These are phyloP conservation scores for Hemibagrus guttatus DNA, from an alignment of 2,797 vertebrate genomes.

Conservation along the genomic window DNA sequence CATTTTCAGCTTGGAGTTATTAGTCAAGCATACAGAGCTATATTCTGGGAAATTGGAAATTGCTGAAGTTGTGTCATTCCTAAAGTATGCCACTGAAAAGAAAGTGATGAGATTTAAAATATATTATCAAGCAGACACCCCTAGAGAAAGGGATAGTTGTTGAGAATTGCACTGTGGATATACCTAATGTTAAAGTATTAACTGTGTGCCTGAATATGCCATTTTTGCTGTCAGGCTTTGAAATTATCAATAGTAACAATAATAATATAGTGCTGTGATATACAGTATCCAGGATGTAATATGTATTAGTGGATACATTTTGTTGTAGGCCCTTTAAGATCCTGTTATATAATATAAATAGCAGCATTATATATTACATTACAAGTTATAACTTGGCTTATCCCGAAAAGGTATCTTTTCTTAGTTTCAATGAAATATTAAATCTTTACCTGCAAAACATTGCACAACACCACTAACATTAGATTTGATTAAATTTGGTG, in stretches of 20 bases:
- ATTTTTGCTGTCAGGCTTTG: neutral
- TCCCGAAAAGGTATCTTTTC: neutral
- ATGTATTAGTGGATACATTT: neutral
- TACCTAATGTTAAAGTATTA: neutral
- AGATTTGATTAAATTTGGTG: neutral
- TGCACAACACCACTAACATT: neutral
- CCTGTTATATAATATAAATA: neutral
- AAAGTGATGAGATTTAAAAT: neutral
- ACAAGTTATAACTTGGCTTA: neutral
- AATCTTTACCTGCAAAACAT: neutral
- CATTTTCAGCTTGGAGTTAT: neutral
- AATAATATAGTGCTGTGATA: neutral
- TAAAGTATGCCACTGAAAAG: constrained; percentile 2
- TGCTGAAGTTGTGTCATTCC: constrained; percentile 7
- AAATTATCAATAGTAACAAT: neutral
- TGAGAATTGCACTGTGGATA: neutral
- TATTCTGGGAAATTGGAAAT: constrained; percentile 2
- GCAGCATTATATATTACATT: neutral
- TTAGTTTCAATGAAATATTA: neutral
- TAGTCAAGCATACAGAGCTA: constrained; percentile 8
- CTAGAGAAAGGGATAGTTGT: neutral
- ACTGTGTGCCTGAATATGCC: neutral
- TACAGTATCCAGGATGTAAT: neutral
- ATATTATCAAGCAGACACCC: neutral
- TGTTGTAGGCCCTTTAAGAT: neutral